Conservation (phyloP, 2,113 vertebrate species). For the Oncorhynchus clarkii region DNA sequence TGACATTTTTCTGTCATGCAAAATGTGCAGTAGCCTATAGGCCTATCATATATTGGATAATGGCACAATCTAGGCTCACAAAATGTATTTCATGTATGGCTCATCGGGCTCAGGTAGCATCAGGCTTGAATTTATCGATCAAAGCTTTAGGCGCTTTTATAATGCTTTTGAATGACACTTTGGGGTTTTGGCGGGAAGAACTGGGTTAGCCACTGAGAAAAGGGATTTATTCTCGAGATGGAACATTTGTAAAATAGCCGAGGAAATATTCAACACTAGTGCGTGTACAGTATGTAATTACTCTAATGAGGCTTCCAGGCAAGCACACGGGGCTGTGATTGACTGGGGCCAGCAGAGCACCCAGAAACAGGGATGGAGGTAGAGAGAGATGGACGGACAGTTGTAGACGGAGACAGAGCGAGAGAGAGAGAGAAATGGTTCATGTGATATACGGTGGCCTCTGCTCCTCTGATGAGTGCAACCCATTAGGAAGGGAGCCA, state of each 20-base stretch:
- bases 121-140: too few species aligned
- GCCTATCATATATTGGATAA: not conserved
- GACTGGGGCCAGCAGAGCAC: not conserved
- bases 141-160: too few species aligned
- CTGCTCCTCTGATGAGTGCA: not conserved
- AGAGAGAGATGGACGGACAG: not conserved
- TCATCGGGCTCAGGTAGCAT: too few species aligned
- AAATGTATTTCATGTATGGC: too few species aligned
- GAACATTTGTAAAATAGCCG: too few species aligned
- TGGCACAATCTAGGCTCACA: too few species aligned
- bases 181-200: too few species aligned
- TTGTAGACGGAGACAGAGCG: not conserved
- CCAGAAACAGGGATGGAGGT: not conserved
- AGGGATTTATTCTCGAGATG: too few species aligned
- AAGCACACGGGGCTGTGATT: not conserved
- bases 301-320: not conserved
- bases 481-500: constrained; percentile 1
- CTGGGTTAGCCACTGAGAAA: too few species aligned
- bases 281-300: not conserved
- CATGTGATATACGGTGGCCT: not conserved
- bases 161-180: too few species aligned
- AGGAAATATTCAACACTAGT: too few species aligned
- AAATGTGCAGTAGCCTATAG: not conserved
- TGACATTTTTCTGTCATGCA: too few species aligned
- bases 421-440: not conserved